These are phyloP conservation scores for Lordiphosa fenestrarum DNA, from an alignment of 2,888 invertebrate genomes.

Conservation along the genomic window DNA sequence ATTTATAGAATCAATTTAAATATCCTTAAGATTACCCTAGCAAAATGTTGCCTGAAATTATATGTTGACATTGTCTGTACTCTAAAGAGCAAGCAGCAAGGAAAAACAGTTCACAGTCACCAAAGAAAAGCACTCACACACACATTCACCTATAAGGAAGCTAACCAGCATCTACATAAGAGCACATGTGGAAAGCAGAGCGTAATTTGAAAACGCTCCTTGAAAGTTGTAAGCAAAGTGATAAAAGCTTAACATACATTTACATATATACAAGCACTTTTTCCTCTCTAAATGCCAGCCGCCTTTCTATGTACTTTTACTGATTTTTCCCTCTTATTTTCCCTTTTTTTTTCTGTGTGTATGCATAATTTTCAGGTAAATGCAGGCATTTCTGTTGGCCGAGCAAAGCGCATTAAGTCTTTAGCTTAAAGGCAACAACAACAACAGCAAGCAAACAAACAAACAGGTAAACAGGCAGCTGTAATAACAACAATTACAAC, in stretches of 20 bases:
- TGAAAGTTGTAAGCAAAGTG: conserved; percentile 41
- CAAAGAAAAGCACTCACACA: conserved; percentile 30
- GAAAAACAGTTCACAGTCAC: conserved; percentile 41
- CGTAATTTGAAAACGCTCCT: conserved; percentile 51
- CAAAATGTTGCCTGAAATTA: conserved; percentile 45
- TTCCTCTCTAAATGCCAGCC: conserved; percentile 42
- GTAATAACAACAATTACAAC: conserved; percentile 69
- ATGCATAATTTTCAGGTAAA: conserved; percentile 14
- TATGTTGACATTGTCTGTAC: conserved; percentile 56
- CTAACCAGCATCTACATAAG: conserved; percentile 10
- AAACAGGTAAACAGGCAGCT: conserved; percentile 52
- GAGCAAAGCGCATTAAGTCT: conserved; percentile 67
- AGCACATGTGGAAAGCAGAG: conserved; percentile 25
- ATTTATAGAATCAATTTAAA: too few species aligned
- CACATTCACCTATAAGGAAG: background rate
- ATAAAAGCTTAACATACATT: conserved; percentile 37
- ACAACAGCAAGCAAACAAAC: conserved; percentile 10
- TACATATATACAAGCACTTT: conserved; percentile 12
- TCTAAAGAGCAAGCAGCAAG: conserved; percentile 20
- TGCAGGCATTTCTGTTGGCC: conserved; percentile 23
- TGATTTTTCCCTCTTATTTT: conserved; percentile 52
- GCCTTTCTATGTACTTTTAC: conserved; percentile 47
- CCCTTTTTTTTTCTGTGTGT: conserved; percentile 38
- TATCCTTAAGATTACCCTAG: background rate
- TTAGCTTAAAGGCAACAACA: conserved; percentile 59